These are phyloP conservation scores for Papilio elwesi DNA, from an alignment of 2,888 invertebrate species.

Conservation along the genomic window DNA sequence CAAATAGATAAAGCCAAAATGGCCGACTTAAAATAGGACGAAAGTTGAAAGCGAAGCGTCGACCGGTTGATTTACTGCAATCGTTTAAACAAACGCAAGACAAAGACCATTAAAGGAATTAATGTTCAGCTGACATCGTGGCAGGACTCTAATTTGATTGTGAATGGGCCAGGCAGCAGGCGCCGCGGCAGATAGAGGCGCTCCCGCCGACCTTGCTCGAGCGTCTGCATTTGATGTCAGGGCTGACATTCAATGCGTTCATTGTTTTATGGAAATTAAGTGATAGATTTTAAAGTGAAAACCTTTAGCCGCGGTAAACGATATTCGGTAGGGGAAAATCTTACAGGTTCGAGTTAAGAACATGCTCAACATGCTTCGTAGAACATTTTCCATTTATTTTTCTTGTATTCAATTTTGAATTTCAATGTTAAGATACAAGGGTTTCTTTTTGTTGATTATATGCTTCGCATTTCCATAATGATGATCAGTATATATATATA, in stretches of 20 bases:
- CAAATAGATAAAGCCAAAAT: conserved; percentile 47
- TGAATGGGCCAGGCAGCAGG: conserved; percentile 53
- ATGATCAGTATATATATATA: too few relatives aligned
- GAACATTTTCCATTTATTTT: too few relatives aligned
- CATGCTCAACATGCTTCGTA: too few relatives aligned
- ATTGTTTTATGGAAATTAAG: not conserved
- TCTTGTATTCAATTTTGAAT: too few relatives aligned
- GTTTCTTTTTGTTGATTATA: too few relatives aligned
- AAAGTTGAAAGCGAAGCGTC: conserved; percentile 60
- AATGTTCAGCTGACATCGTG: conserved; percentile 53
- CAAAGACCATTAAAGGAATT: conserved; percentile 55
- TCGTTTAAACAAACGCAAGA: conserved; percentile 54
- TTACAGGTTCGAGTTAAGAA: too few relatives aligned
- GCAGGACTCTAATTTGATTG: conserved; percentile 60
- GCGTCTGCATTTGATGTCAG: conserved; percentile 57
- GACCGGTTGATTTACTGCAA: conserved; percentile 63
- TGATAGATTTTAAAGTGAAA: not conserved
- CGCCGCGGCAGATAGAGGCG: conserved; percentile 69
- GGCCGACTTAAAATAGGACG: conserved; percentile 64
- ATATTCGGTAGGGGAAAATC: too few relatives aligned
- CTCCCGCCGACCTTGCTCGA: conserved; percentile 77
- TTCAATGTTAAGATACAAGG: too few relatives aligned
- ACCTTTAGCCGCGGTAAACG: not conserved
- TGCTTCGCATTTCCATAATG: too few relatives aligned
- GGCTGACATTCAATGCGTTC: conserved; percentile 46